Percentiles rank a stretch among this genome's conserved stretches.
Conservation (phyloP, 2,888 invertebrate species). For the Drosophila yooni region DNA sequence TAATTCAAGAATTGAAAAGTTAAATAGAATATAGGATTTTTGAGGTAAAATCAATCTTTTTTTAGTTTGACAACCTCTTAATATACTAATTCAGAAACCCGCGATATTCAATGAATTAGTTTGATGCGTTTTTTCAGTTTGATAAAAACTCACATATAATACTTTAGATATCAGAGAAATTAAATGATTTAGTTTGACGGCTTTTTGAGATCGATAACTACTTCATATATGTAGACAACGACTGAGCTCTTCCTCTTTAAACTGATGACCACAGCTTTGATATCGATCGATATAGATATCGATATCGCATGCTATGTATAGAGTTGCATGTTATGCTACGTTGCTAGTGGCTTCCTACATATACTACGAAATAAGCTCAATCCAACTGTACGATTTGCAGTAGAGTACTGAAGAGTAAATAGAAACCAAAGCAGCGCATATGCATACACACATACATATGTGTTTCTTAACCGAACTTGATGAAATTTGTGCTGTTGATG, state of each 20-base stretch:
- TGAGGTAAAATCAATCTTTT: not conserved
- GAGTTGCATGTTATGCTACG: not conserved
- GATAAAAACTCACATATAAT: not conserved
- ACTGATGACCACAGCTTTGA: not conserved
- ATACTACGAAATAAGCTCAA: not conserved
- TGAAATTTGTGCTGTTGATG: not conserved
- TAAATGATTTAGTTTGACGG: not conserved
- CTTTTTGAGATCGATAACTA: not conserved
- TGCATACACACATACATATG: not conserved
- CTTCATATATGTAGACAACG: not conserved
- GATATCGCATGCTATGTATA: not conserved
- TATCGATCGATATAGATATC: not conserved
- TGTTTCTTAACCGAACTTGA: not conserved
- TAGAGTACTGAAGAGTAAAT: not conserved
- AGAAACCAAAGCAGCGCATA: not conserved
- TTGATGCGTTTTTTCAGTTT: too few relatives aligned
- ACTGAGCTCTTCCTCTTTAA: not conserved
- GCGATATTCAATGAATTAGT: too few relatives aligned
- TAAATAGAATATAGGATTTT: not conserved
- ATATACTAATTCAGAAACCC: not conserved
- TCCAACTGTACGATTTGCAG: not conserved
- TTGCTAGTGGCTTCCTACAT: not conserved
- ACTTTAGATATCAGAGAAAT: not conserved
- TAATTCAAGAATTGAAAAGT: not conserved
- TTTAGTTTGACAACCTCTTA: not conserved